Evolutionary conservation across 37 sponge, comb jelly and placozoan species (phyloP), one percentile per base, ranked within the genome.

Genomic region (Halichondria panicea): DNA sequence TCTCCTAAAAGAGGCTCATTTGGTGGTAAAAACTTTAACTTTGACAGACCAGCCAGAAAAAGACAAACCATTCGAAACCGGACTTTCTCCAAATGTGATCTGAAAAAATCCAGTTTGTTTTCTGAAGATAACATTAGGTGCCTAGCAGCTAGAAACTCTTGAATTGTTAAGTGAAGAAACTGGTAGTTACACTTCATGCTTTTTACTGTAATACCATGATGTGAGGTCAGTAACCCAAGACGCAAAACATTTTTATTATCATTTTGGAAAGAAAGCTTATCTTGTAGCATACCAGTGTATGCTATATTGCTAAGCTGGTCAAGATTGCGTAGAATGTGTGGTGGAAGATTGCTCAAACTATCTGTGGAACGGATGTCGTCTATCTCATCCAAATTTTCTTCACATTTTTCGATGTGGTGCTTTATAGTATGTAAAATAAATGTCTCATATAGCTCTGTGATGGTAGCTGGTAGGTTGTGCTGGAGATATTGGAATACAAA

Each of bases 101-200:
- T 55, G 56, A 55, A 55, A 27, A 9, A 55, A 3, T 3, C 9
- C 22, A n/a, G 25, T 27, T 55, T n/a, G 3, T 55, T 6, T 3
- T 3, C 4, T 2, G 3, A 27, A 55, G 56, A 7, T 2, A 3
- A 7, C 4, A 7, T 27, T 9, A 55, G 3, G 25, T 27, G 25
- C 9, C 9, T 9, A 27, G 56, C 56, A 27, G 56, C 4, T 27
- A 55, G 56, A 27, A 9, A 55, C 25, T 55, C 56, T 6, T 55
- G 56, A 9, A 55, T 55, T 9, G 56, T 55, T 9, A 55, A 27
- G 56, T 55, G 56, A 55, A 55, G 56, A 7, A 55, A 55, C 56
- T 55, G 56, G 9, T 55, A 55, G 25, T 55, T 55, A 3, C 22
- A 3, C 56, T 55, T 3, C 7, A 27, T 27, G 25, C 25, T 27